Evolutionary conservation across 2,797 vertebrate genomes (phyloP).

Genomic region (Lacerta viridis): DNA sequence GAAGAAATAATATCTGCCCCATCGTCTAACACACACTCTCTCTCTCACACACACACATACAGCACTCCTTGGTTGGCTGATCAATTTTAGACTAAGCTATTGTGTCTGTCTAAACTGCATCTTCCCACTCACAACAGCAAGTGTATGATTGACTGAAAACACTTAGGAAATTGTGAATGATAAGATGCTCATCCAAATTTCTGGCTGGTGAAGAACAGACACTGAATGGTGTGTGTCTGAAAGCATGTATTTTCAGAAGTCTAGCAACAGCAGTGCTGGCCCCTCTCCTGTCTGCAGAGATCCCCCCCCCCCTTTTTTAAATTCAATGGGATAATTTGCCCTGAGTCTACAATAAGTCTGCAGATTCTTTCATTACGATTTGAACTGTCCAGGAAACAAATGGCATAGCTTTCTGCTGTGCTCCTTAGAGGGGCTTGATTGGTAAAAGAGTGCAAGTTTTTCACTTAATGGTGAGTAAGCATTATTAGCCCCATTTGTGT

Average conservation of each 20-base stretch:
- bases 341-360: neutral
- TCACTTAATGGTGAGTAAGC: neutral
- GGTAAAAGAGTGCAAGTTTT: neutral
- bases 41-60: neutral
- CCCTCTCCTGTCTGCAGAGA: neutral
- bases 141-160: slow-evolving; percentile 67
- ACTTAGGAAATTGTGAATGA: slow-evolving; percentile 50
- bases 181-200: slow-evolving; percentile 1
- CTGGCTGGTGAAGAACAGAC: slow-evolving; percentile 42
- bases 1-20: neutral
- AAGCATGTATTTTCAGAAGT: neutral
- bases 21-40: too few species aligned
- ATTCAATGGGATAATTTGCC: neutral
- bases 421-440: neutral
- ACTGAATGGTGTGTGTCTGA: neutral
- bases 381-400: neutral
- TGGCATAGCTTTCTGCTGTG: neutral
- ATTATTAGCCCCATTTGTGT: neutral
- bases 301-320: neutral
- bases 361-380: neutral
- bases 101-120: slow-evolving; percentile 57
- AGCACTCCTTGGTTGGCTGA: slow-evolving; percentile 61
- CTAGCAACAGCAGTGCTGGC: neutral
- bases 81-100: slow-evolving; percentile 56
- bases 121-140: slow-evolving; percentile 61